These are phyloP conservation scores for Actinia tenebrosa DNA, from an alignment of 64 coral and sea anemone species.

Conservation along the genomic window DNA sequence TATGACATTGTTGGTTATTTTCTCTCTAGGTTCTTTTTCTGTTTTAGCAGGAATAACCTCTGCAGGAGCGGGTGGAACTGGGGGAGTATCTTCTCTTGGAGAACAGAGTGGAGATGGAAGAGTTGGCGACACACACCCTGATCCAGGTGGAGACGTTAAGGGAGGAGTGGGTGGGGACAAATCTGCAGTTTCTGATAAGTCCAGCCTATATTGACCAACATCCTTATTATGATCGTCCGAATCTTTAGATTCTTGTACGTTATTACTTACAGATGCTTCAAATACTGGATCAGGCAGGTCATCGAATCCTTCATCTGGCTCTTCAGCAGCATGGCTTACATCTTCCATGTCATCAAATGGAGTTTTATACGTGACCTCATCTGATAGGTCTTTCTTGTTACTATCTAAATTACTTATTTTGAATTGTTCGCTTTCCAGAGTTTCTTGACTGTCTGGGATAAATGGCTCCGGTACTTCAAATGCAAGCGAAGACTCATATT, in stretches of 20 bases:
- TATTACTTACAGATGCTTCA: not conserved
- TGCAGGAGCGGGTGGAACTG: not conserved
- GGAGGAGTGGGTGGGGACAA: slow-evolving; percentile 16
- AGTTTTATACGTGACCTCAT: not conserved
- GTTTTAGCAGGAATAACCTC: not conserved
- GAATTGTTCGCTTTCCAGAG: not conserved
- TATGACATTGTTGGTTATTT: not conserved
- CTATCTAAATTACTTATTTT: not conserved
- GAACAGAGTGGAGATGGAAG: slow-evolving; percentile 8
- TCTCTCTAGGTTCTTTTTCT: not conserved
- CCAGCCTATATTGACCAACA: not conserved
- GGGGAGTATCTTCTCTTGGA: not conserved
- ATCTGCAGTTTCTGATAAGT: not conserved
- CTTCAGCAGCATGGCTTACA: not conserved
- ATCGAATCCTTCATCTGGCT: slow-evolving; percentile 16
- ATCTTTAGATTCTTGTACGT: not conserved
- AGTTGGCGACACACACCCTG: slow-evolving; percentile 9
- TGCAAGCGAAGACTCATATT: not conserved
- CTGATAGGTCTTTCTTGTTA: not conserved
- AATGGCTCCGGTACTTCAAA: not conserved
- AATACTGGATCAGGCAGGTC: not conserved
- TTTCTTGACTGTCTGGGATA: not conserved
- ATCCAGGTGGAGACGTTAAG: slow-evolving; percentile 6
- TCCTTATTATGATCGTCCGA: not conserved
- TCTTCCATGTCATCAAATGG: slow-evolving; percentile 18